Evolutionary conservation across 2,888 invertebrate genomes (phyloP), one percentile per base, ranked within the genome.

Genomic region (Furcula furcula): DNA sequence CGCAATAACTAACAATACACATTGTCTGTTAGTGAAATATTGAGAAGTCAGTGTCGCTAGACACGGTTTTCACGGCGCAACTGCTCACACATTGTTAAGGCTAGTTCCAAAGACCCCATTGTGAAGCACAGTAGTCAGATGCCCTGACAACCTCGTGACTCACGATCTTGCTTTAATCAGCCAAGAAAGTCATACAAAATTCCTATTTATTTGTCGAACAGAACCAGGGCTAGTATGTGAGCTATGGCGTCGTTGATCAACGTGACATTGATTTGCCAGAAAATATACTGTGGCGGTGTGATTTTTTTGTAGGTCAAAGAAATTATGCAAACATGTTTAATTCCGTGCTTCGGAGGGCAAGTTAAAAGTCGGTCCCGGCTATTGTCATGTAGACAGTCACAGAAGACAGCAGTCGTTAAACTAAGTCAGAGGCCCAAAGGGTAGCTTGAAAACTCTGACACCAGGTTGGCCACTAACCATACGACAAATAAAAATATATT

Each of bases 141-240:
- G 71, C 74, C 72, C 66, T 75, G 70, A 79, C 82, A 75, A 65
- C 73, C 74, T 78, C 85, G 86, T 86, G 84, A 85, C 69, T 86
- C 86, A 86, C 86, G 85, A 85, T 63, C 65, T 53, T 55, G 55
- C 61, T 63, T 76, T 77, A 83, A 83, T 84, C 85, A 81, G 71
- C 57, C 64, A 72, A 68, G 76, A 75, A 79, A 78, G 77, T 76
- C 75, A 76, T 78, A 77, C 75, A 71, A 75, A 80, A 79, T 73
- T 75, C 74, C 77, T 80, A 77, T 82, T 80, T 82, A 81, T 82
- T 80, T 77, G 75, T 73, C 61, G 63, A 71, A 74, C 75, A 71
- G 75, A 72, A 77, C 72, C 75, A 47, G 43, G 69, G 65, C 55
- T 62, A 56, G 50, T 48, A 45, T 46, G 54, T 51, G 50, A 46